Conservation (phyloP, 1,140 invertebrate genomes). For the Scaptodrosophila lebanonensis region DNA sequence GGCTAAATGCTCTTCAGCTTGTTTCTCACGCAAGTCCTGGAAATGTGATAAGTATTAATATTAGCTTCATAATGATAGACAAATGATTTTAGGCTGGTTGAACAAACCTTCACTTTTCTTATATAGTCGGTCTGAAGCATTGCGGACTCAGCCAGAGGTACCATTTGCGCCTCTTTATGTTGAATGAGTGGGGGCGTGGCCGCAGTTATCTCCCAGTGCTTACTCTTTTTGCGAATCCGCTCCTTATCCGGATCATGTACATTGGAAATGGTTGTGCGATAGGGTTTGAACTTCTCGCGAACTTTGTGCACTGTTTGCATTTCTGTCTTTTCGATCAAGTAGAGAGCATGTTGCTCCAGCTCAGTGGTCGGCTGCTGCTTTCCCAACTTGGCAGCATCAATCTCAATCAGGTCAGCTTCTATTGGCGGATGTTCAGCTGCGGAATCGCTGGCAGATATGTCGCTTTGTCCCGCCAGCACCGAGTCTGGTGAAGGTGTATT, state of each 20-base stretch:
- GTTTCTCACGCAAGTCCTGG: slow-evolving; percentile 56
- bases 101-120: slow-evolving; percentile 61
- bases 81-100: background rate
- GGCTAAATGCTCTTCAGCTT: slow-evolving; percentile 64
- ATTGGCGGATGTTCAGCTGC: slow-evolving; percentile 1
- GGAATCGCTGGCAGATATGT: slow-evolving; percentile 7
- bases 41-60: background rate
- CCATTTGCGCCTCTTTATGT: slow-evolving; percentile 53
- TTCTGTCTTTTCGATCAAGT: slow-evolving; percentile 80
- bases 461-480: slow-evolving; percentile 27
- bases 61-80: background rate
- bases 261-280: slow-evolving; percentile 81
- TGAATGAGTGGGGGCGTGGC: slow-evolving; percentile 81
- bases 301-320: slow-evolving; percentile 75
- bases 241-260: slow-evolving; percentile 82
- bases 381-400: slow-evolving; percentile 42
- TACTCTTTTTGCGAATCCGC: slow-evolving; percentile 79
- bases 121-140: slow-evolving; percentile 58
- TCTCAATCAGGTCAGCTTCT: slow-evolving; percentile 43
- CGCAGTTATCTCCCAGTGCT: slow-evolving; percentile 84
- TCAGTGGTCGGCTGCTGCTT: slow-evolving; percentile 2
- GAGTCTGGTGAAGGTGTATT: slow-evolving; percentile 51
- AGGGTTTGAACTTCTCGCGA: slow-evolving; percentile 80
- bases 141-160: slow-evolving; percentile 67
- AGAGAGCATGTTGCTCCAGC: slow-evolving; percentile 80